Evolutionary conservation across 2,797 vertebrate species (phyloP).

Genomic region (Bryconaethiops microstoma): DNA sequence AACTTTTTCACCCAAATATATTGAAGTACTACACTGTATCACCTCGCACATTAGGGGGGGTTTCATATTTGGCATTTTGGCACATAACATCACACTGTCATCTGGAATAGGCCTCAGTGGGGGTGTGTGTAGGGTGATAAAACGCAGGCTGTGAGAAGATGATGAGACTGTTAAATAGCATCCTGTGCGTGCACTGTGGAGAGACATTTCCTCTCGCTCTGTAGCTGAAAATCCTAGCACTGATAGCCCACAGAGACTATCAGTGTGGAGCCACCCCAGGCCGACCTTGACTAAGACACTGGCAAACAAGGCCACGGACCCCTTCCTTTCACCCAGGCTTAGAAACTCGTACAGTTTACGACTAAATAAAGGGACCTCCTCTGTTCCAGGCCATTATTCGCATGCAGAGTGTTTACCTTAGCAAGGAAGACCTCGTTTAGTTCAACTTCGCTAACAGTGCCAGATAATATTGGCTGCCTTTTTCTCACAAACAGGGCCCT

Average conservation of each 20-base stretch:
- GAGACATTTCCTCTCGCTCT: conserved; percentile 55
- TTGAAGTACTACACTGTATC: too few relatives aligned
- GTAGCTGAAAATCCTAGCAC: conserved; percentile 39
- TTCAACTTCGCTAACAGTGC: conserved; percentile 11
- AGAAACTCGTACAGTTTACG: conserved; percentile 24
- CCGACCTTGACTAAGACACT: conserved; percentile 46
- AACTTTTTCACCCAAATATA: too few relatives aligned
- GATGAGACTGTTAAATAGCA: conserved; percentile 39
- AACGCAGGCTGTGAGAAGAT: conserved; percentile 32
- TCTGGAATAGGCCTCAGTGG: conserved; percentile 31
- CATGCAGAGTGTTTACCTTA: conserved; percentile 23
- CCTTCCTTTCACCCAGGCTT: conserved; percentile 23
- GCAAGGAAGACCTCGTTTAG: conserved; percentile 18
- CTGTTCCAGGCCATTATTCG: background rate
- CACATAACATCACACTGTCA: conserved; percentile 23
- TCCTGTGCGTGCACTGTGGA: conserved; percentile 52
- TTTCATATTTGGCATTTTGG: conserved; percentile 26
- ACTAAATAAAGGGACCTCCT: conserved; percentile 18
- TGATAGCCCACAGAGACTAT: conserved; percentile 33
- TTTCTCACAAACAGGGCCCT: conserved; percentile 23
- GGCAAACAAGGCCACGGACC: conserved; percentile 32
- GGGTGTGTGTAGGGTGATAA: conserved; percentile 47
- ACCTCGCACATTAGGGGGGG: background rate
- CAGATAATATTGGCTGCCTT: background rate
- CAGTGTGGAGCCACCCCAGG: conserved; percentile 43